Evolutionary conservation across 1,140 invertebrate species (phyloP), one percentile per base, ranked within the genome.

Genomic region (Bombyx mandarina): DNA sequence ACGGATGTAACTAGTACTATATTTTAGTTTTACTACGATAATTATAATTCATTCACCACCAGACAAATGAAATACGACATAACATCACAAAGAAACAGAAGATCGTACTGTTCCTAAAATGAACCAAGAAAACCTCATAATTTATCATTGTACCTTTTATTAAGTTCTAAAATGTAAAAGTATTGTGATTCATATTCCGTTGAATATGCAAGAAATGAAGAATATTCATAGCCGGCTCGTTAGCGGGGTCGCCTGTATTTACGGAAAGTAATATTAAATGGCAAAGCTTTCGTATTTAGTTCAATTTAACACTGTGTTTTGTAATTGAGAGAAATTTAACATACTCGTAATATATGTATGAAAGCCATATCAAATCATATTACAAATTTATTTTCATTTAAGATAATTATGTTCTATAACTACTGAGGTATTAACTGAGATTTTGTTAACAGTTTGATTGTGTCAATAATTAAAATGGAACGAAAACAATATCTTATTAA

Each of bases 201-300:
- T 82, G 77, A 82, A 82, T 79, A 79, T 82, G 64, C 73, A 77
- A 69, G 58, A 56, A 64, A 58, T 61, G 12, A 58, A 52, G 69
- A 79, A 79, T 79, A 79, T 79, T 82, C 79, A 82, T 82, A 69
- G 69, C 62, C 54, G 64, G 65, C 73, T 78, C 75, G 75, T 78
- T 78, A 78, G 66, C 74, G 60, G 69, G 66, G 69, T 65, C 68
- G 67, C 44, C 54, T 61, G 71, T 65, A 69, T 75, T 79, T 71
- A 70, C 73, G 67, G 69, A 75, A 79, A 79, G 61, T 70, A 73
- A 65, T 70, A 69, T 74, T 74, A 74, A 72, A 69, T 71, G 66
- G 58, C 47, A 53, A 60, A 58, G 57, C 57, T 48, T 61, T 45
- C 44, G 10, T 57, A 22, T 43, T 51, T 8, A 35, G 10, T 51